Percentiles rank a stretch among this genome's conserved stretches.
These are phyloP conservation scores for Indri indri DNA, from an alignment of 2,113 vertebrate species.

Conservation along the genomic window DNA sequence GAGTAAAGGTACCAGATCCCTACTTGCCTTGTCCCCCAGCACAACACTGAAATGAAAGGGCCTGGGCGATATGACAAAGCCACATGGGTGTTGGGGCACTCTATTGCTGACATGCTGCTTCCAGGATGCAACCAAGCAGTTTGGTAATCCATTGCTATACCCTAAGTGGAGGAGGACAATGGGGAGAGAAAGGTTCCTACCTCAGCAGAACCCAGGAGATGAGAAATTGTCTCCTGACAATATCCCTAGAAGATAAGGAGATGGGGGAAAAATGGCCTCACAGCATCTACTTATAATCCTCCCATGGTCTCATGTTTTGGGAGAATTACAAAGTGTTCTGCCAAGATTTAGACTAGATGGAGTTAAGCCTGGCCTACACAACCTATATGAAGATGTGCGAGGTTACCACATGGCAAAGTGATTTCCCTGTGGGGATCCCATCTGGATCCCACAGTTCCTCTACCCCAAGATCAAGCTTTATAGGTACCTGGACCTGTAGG, in stretches of 20 bases:
- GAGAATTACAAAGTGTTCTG: not conserved
- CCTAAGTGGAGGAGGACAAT: accelerated
- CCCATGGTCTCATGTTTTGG: not conserved
- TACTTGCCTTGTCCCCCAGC: not conserved
- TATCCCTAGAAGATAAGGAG: not conserved
- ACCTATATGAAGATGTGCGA: not conserved
- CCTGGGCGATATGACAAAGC: not conserved
- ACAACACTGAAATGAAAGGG: not conserved
- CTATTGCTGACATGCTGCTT: not conserved
- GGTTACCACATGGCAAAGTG: not conserved
- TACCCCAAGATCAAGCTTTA: not conserved
- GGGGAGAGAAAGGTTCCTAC: not conserved
- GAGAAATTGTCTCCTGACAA: not conserved
- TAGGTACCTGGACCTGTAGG: not conserved
- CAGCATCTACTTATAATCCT: not conserved
- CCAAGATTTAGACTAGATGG: not conserved
- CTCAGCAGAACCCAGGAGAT: not conserved
- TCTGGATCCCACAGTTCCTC: not conserved
- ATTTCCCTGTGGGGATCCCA: not conserved
- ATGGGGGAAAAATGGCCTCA: not conserved
- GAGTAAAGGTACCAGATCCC: not conserved
- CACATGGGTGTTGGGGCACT: accelerated
- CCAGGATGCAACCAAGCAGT: not conserved
- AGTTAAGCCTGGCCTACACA: not conserved
- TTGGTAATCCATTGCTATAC: not conserved